Base-by-base conservation (phyloP, 1,140 invertebrate genomes). In the Trichogramma pretiosum region DNA sequence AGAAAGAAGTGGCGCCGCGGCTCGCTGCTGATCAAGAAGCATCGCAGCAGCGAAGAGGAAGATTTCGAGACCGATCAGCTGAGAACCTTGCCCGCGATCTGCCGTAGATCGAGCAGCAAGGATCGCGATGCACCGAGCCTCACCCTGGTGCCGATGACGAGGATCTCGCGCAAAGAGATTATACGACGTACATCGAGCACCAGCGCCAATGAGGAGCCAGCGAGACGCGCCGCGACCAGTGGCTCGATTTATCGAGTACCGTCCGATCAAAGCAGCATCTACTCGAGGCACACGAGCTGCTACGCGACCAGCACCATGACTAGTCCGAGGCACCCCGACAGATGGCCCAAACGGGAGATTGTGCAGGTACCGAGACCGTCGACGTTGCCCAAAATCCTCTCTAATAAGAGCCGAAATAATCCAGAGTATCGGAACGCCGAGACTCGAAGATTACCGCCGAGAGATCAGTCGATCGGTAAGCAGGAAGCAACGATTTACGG, bases 401-500 rank as follows among this genome's bases (percentile, higher is more conserved):
- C n/a, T n/a, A 8, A 57, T 2, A 54, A 3, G 53, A 40, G 11
- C 1, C 36, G 0, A 28, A 16, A 3, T 52, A 40, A 13, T 1
- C 34, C 0, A 33, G 16, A 54, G 24, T 26, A 21, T n/a, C 13
- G 30, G 24, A 37, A 50, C 22, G 47, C 56, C 13, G 57, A 60
- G 3, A 40, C 42, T 16, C 36, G 40, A 10, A 21, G 43, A 5
- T 58, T 54, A 13, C 48, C 54, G 1, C 49, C 46, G 10, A 58
- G 51, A 35, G 56, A 65, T 17, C 48, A 42, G 0, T 43, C 56
- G 0, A 63, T 10, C 34, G 28, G 13, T 7, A 5, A 53, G 3
- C 57, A 61, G 21, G 67, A 70, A 14, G 63, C 62, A 0, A 63
- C 67, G 1, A 57, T 72, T 21, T 70, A 70, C 28, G 69, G 68